phyloP scores from a whole-genome alignment of 2,113 vertebrate genomes.

The Melospiza georgiana region DNA sequence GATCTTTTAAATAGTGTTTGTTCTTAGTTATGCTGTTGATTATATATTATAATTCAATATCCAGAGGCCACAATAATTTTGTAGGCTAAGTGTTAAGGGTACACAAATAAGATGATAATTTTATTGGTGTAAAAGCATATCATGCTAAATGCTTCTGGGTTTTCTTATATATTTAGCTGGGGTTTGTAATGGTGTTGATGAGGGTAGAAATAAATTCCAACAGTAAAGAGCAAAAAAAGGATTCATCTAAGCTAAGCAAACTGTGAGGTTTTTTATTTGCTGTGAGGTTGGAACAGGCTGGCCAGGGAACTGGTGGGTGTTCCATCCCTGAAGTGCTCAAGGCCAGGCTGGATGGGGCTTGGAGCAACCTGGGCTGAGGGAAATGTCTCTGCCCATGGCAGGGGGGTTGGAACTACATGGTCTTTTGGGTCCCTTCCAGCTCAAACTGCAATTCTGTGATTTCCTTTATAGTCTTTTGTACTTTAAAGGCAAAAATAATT shows the following conservation, averaged over 20 bases:
- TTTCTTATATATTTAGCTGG: neutral
- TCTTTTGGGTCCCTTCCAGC: neutral
- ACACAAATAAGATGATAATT: neutral
- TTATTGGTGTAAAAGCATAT: neutral
- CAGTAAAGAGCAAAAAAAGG: neutral
- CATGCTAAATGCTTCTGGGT: neutral
- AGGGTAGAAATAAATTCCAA: neutral
- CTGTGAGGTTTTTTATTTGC: neutral
- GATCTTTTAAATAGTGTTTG: neutral
- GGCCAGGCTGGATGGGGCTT: neutral
- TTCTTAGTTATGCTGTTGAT: neutral
- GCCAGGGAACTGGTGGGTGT: neutral
- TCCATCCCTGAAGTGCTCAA: neutral
- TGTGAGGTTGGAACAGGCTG: neutral
- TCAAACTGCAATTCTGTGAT: neutral
- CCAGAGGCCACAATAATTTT: neutral
- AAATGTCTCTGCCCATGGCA: neutral
- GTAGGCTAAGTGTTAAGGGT: neutral
- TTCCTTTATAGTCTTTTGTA: neutral
- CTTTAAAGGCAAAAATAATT: neutral
- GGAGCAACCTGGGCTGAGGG: neutral
- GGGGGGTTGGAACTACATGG: neutral
- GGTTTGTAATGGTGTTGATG: neutral
- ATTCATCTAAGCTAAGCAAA: neutral
- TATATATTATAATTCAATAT: neutral